Conservation (phyloP, 2,797 vertebrate genomes). For the Cyclura pinguis region DNA sequence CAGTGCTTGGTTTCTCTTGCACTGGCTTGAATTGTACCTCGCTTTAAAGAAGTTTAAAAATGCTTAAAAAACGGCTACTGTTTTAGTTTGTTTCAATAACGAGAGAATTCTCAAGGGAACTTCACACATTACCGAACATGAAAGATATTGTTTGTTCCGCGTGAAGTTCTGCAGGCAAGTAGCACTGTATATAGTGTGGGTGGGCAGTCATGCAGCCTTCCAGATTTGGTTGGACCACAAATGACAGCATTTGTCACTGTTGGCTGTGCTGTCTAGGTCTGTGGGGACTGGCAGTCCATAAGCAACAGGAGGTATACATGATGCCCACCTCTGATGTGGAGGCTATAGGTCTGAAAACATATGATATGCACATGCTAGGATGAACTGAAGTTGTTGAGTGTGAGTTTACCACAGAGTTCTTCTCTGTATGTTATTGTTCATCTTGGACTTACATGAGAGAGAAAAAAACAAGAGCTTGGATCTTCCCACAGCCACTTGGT, state of each 20-base stretch:
- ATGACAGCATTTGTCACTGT: too few relatives aligned
- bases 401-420: neutral
- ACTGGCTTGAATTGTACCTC: neutral
- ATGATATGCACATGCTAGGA: neutral
- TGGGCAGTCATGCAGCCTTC: too few relatives aligned
- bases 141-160: neutral
- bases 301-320: too few relatives aligned
- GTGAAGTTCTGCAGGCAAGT: neutral
- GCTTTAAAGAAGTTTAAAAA: neutral
- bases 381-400: too few relatives aligned
- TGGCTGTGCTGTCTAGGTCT: too few relatives aligned
- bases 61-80: neutral
- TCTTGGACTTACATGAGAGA: neutral
- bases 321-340: too few relatives aligned
- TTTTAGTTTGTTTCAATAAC: neutral
- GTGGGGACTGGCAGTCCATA: too few relatives aligned
- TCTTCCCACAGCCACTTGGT: neutral
- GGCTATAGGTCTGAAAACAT: neutral
- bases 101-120: neutral
- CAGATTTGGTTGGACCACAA: too few relatives aligned
- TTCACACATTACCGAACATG: neutral
- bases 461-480: neutral
- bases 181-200: neutral
- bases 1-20: neutral
- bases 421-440: neutral